These are phyloP conservation scores for Euplagia quadripunctaria DNA, from an alignment of 2,888 invertebrate species.

Conservation along the genomic window DNA sequence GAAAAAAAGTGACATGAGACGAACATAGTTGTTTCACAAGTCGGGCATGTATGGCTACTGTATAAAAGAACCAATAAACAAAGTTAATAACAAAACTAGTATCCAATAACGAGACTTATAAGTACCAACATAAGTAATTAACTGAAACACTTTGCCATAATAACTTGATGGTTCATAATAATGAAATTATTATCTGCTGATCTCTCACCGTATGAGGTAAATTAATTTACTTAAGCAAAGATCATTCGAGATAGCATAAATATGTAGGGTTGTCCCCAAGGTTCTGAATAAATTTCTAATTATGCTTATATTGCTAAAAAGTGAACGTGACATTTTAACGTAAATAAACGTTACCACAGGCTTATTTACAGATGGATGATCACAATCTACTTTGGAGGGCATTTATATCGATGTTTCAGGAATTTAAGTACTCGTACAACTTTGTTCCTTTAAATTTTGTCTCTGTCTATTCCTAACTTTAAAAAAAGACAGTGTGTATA, in stretches of 20 bases:
- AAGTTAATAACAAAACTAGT: not conserved
- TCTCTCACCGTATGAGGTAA: slow-evolving; percentile 46
- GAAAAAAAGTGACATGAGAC: too few species aligned
- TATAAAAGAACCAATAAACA: not conserved
- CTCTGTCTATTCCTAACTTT: too few species aligned
- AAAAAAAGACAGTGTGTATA: too few species aligned
- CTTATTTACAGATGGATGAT: too few species aligned
- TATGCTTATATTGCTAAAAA: not conserved
- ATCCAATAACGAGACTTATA: not conserved
- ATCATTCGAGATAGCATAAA: slow-evolving; percentile 39
- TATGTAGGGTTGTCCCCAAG: slow-evolving; percentile 35
- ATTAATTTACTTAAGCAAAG: slow-evolving; percentile 54
- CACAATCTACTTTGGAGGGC: too few species aligned
- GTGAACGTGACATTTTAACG: too few species aligned
- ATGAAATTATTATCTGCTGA: slow-evolving; percentile 47
- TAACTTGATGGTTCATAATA: slow-evolving; percentile 41
- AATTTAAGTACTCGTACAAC: too few species aligned
- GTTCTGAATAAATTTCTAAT: not conserved
- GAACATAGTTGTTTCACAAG: too few species aligned
- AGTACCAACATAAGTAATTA: not conserved
- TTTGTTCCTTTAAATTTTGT: too few species aligned
- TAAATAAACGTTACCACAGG: not conserved
- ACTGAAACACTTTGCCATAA: slow-evolving; percentile 39
- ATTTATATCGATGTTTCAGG: too few species aligned
- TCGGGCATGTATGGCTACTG: not conserved